Evolutionary conservation across 53 echinoderm and acorn worm genomes (phyloP).

Genomic region (Holothuria scabra): DNA sequence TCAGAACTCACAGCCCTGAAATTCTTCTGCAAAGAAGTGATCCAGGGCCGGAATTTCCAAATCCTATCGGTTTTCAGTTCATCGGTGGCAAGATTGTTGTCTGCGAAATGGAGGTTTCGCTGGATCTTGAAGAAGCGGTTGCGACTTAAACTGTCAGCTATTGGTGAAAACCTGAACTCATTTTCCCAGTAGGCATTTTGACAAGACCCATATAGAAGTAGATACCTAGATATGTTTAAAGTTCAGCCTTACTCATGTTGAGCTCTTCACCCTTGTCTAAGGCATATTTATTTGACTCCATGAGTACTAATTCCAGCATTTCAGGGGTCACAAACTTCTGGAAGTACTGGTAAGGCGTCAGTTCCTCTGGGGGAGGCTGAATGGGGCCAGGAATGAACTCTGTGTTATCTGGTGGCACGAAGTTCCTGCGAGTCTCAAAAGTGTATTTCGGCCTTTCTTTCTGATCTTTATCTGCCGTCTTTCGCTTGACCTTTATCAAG

Average conservation of each 20-base stretch:
- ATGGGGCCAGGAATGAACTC: no score
- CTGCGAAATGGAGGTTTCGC: constrained; percentile 40
- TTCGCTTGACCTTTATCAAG: no score
- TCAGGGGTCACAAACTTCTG: no score
- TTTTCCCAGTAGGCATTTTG: background rate
- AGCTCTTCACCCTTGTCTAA: background rate
- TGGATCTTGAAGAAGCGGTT: constrained; percentile 48
- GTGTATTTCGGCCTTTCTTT: no score
- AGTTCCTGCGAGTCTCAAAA: no score
- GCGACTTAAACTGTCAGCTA: background rate
- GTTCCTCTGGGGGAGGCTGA: no score
- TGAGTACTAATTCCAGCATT: background rate
- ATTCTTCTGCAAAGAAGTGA: background rate
- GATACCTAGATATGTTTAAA: no score
- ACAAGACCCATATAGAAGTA: background rate
- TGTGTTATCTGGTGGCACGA: no score
- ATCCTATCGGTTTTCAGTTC: constrained; percentile 43
- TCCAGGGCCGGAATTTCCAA: constrained; percentile 59
- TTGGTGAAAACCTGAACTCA: background rate
- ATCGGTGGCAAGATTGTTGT: constrained; percentile 47
- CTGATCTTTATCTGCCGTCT: no score
- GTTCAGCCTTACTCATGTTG: background rate
- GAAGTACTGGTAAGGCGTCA: no score
- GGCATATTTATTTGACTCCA: background rate
- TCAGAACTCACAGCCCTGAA: no score